Evolutionary conservation across 1,140 invertebrate species (phyloP).

Genomic region (Cotesia vestalis): DNA sequence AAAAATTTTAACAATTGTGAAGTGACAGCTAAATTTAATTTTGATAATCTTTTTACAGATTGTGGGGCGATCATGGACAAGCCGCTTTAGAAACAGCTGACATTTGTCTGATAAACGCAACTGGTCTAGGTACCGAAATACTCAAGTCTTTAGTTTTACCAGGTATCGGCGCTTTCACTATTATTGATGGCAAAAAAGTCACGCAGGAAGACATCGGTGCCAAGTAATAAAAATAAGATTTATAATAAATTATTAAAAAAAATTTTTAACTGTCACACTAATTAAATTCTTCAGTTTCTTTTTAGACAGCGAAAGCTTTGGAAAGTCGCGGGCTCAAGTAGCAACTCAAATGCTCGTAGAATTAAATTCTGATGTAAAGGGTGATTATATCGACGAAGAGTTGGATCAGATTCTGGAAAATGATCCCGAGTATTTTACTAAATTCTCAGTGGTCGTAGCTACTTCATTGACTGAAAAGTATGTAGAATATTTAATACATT

Average conservation of each 20-base stretch:
- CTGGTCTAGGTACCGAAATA: slow-evolving; percentile 92
- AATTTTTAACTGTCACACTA: background rate
- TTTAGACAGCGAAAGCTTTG: slow-evolving; percentile 80
- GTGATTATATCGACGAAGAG: slow-evolving; percentile 91
- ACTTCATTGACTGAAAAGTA: slow-evolving; percentile 86
- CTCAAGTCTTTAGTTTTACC: slow-evolving; percentile 94
- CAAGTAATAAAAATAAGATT: slow-evolving; percentile 71
- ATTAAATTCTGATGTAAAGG: slow-evolving; percentile 91
- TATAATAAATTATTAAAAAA: background rate
- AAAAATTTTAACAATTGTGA: no score
- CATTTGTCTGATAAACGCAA: slow-evolving; percentile 95
- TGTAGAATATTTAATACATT: slow-evolving; percentile 43
- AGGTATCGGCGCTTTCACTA: slow-evolving; percentile 95
- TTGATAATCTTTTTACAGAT: slow-evolving; percentile 64
- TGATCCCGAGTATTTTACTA: slow-evolving; percentile 88
- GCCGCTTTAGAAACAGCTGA: slow-evolving; percentile 84
- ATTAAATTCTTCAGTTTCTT: slow-evolving; percentile 78
- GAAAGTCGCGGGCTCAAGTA: slow-evolving; percentile 84
- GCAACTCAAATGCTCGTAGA: slow-evolving; percentile 86
- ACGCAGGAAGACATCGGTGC: slow-evolving; percentile 91
- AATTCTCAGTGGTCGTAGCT: slow-evolving; percentile 89
- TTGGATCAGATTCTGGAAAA: slow-evolving; percentile 84
- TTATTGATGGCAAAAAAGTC: slow-evolving; percentile 89
- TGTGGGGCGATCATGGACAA: slow-evolving; percentile 99
- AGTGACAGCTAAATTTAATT: no score